These are phyloP conservation scores for Leucophenga varia DNA, from an alignment of 1,140 invertebrate species.

Conservation along the genomic window DNA sequence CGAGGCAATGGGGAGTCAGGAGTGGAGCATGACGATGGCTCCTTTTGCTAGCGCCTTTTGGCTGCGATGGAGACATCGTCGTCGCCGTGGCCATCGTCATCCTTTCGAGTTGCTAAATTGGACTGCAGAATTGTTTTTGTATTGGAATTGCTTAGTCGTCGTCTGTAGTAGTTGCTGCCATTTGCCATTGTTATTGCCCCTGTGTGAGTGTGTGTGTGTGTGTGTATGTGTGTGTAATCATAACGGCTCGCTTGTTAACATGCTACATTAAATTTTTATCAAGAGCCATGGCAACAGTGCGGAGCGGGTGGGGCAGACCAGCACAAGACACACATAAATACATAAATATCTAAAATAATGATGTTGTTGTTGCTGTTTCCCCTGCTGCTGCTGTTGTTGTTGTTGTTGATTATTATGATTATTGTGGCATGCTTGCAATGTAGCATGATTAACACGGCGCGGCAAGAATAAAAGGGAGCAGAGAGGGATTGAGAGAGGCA, in stretches of 20 bases:
- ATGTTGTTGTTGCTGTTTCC: slow-evolving; percentile 37
- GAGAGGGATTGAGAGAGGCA: not conserved
- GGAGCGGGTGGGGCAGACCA: not conserved
- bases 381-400: no score
- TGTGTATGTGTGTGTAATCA: slow-evolving; percentile 37
- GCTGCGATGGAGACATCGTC: slow-evolving; percentile 13
- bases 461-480: not conserved
- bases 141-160: slow-evolving; percentile 39
- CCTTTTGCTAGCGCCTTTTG: slow-evolving; percentile 7
- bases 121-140: slow-evolving; percentile 41
- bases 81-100: no score
- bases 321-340: slow-evolving; percentile 27
- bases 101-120: slow-evolving; percentile 41
- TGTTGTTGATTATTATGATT: slow-evolving; percentile 44
- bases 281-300: slow-evolving; percentile 41
- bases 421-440: slow-evolving; percentile 43
- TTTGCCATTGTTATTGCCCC: slow-evolving; percentile 25
- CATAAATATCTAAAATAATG: slow-evolving; percentile 51
- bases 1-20: no score
- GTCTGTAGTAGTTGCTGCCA: no score
- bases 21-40: no score
- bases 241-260: slow-evolving; percentile 53
- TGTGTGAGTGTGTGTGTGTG: slow-evolving; percentile 21
- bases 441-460: slow-evolving; percentile 47
- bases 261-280: slow-evolving; percentile 54